Conservation (phyloP, 2,797 vertebrate genomes). For the Poeciliopsis paucimaculata region DNA sequence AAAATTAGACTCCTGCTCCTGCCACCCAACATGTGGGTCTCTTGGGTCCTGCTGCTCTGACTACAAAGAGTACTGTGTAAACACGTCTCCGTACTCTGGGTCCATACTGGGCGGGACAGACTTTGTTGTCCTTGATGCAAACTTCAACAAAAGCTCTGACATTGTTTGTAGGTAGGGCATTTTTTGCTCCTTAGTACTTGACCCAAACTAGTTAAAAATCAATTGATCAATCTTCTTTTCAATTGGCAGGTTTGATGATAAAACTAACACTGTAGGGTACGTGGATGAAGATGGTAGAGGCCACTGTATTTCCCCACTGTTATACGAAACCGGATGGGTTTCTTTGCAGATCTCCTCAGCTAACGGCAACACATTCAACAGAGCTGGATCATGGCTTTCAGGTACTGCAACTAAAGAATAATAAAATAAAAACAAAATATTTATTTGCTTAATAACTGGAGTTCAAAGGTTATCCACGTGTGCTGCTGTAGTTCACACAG, state of each 20-base stretch:
- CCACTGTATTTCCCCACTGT: conserved; percentile 90
- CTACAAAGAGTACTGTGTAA: conserved; percentile 83
- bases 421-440: not conserved
- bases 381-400: conserved; percentile 87
- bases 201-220: not conserved
- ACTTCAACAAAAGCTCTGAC: conserved; percentile 43
- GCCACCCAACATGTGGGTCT: conserved; percentile 84
- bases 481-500: conserved; percentile 84
- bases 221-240: not conserved
- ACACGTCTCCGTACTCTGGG: conserved; percentile 86
- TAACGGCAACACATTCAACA: conserved; percentile 77
- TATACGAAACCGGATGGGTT: conserved; percentile 89
- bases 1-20: conserved; percentile 81
- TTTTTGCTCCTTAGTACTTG: not conserved
- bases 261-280: conserved; percentile 79
- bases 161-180: conserved; percentile 86
- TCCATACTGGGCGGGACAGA: conserved; percentile 89
- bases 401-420: conserved; percentile 68
- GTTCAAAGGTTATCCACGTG: not conserved
- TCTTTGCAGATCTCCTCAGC: conserved; percentile 85
- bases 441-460: not conserved
- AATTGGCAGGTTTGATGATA: conserved; percentile 81
- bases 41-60: conserved; percentile 86
- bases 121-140: conserved; percentile 77
- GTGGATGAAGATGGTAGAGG: conserved; percentile 72